These are phyloP conservation scores for Trachelus troglodyta DNA, from an alignment of 2,888 invertebrate species.

Conservation along the genomic window DNA sequence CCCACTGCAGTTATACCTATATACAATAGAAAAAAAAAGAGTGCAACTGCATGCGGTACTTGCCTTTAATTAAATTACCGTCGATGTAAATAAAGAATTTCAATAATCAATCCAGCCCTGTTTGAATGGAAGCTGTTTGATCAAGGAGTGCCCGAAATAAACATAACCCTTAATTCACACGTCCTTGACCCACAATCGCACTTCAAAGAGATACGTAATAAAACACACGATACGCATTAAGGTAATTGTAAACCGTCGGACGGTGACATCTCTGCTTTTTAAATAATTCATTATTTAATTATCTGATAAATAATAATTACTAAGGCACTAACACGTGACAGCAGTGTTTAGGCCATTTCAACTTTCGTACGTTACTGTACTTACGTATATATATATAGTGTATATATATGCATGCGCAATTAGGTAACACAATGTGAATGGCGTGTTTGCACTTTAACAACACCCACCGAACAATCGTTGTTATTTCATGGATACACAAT, in stretches of 20 bases:
- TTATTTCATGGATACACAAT: not conserved
- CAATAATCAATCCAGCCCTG: not conserved
- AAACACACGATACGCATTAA: not conserved
- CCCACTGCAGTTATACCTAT: not conserved
- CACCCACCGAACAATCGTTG: not conserved
- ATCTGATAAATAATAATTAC: not conserved
- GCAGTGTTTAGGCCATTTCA: not conserved
- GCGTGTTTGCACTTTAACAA: not conserved
- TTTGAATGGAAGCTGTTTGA: not conserved
- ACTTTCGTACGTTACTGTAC: not conserved
- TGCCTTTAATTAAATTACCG: not conserved
- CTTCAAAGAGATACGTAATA: not conserved
- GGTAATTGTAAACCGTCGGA: not conserved
- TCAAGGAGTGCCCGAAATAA: not conserved
- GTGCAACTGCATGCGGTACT: not conserved
- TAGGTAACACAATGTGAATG: not conserved
- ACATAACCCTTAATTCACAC: not conserved
- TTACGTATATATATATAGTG: no score
- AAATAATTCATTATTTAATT: not conserved
- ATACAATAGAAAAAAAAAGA: not conserved
- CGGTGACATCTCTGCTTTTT: not conserved
- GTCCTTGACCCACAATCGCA: not conserved
- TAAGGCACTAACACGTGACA: not conserved
- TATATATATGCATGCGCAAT: no score
- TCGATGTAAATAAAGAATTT: not conserved